Conservation (phyloP, 2,888 invertebrate species). For the Eustalomyia histrio region DNA sequence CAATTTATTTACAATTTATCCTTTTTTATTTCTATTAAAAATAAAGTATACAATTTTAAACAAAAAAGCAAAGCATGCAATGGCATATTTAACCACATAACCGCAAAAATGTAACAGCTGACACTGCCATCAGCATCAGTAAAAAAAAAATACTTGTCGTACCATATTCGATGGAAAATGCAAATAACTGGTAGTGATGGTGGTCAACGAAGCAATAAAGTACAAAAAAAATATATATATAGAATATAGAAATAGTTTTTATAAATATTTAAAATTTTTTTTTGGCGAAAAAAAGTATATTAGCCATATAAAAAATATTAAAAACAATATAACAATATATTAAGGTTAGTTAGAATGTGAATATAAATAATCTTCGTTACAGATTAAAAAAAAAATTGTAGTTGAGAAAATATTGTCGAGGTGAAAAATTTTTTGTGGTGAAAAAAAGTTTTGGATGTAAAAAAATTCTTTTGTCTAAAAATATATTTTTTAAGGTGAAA, state of each 20-base stretch:
- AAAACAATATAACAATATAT: too few species aligned
- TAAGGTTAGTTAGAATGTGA: too few species aligned
- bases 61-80: not conserved
- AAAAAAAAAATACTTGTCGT: constrained; percentile 35
- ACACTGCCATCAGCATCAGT: constrained; percentile 50
- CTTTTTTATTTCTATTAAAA: not conserved
- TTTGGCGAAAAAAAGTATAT: not conserved
- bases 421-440: too few species aligned
- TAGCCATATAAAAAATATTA: too few species aligned
- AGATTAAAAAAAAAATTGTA: too few species aligned
- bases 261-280: not conserved
- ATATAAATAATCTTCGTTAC: too few species aligned
- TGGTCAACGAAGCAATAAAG: constrained; percentile 45
- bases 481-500: too few species aligned
- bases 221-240: constrained; percentile 20
- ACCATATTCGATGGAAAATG: constrained; percentile 26
- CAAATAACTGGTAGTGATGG: constrained; percentile 36
- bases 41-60: not conserved
- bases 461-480: too few species aligned
- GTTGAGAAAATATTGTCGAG: too few species aligned
- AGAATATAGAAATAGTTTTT: constrained; percentile 9
- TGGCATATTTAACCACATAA: constrained; percentile 51
- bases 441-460: too few species aligned
- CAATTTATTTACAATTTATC: not conserved
- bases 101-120: constrained; percentile 62